Evolutionary conservation across 2,113 vertebrate species (phyloP).

Genomic region (Helogale parvula): DNA sequence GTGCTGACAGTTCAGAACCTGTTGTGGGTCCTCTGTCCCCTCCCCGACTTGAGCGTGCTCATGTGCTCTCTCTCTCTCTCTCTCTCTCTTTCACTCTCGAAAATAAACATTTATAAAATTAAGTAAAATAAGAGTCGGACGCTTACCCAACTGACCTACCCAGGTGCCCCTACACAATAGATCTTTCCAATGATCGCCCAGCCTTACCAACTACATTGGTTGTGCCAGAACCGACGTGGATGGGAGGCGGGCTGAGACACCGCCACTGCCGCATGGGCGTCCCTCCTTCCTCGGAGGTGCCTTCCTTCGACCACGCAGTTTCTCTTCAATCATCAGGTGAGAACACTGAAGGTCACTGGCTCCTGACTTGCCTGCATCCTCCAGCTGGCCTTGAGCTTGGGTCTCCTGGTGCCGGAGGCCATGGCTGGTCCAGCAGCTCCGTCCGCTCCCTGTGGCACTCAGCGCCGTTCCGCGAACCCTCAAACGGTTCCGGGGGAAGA

Average conservation of each 20-base stretch:
- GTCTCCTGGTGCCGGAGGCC: not conserved
- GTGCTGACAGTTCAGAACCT: no score
- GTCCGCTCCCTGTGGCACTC: accelerated
- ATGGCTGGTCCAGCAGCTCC: accelerated
- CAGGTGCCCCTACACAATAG: not conserved
- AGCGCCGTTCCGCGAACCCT: accelerated
- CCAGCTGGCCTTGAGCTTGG: not conserved
- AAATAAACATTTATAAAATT: no score
- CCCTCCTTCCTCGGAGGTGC: not conserved
- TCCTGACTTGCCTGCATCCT: not conserved
- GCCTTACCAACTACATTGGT: not conserved
- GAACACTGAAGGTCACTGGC: not conserved
- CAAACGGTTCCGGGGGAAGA: not conserved
- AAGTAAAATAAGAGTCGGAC: no score
- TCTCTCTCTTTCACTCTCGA: no score
- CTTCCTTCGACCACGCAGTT: not conserved
- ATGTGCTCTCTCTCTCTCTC: no score
- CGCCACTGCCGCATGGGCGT: accelerated
- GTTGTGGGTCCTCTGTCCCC: no score
- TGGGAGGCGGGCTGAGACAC: not conserved
- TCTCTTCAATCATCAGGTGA: not conserved
- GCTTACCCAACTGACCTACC: no score
- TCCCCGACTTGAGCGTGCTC: no score
- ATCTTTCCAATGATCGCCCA: not conserved
- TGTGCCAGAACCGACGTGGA: not conserved